phyloP scores from a whole-genome alignment of 2,888 invertebrate genomes.

The Volucella inflata region DNA sequence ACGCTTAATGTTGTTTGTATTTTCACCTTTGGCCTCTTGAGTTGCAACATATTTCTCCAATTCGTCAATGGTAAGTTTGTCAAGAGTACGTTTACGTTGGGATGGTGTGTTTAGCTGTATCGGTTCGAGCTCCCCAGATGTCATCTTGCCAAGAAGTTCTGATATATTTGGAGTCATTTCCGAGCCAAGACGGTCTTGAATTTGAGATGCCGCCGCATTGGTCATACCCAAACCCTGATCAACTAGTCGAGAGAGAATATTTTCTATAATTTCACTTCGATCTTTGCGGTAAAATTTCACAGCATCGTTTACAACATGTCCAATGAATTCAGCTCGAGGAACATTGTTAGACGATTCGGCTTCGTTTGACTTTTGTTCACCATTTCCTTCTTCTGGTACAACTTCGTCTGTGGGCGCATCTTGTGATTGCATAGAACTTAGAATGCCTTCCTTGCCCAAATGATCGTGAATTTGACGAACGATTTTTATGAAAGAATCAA shows the following conservation, averaged over 20 bases:
- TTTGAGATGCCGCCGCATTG: conserved; percentile 85
- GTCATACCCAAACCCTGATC: conserved; percentile 88
- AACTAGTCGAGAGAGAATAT: conserved; percentile 85
- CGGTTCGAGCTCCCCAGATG: conserved; percentile 87
- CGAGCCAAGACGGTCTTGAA: conserved; percentile 87
- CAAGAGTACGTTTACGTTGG: conserved; percentile 79
- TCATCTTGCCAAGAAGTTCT: conserved; percentile 86
- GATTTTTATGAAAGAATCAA: conserved; percentile 86
- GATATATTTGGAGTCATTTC: conserved; percentile 88
- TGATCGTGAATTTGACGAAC: conserved; percentile 85
- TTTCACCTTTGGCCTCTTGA: conserved; percentile 86
- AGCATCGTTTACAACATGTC: conserved; percentile 85
- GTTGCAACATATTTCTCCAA: conserved; percentile 86
- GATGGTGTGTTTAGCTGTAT: conserved; percentile 81
- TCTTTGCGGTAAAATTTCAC: conserved; percentile 83
- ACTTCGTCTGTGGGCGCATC: conserved; percentile 80
- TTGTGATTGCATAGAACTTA: conserved; percentile 81
- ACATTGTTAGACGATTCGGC: conserved; percentile 80
- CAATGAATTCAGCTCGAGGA: conserved; percentile 84
- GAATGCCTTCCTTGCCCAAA: conserved; percentile 73
- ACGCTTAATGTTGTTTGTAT: conserved; percentile 86
- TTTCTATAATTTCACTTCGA: conserved; percentile 84
- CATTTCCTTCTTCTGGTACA: conserved; percentile 77
- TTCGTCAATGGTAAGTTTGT: conserved; percentile 84
- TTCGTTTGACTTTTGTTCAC: conserved; percentile 74